These are phyloP conservation scores for Hippocampus barbouri DNA, from an alignment of 2,113 vertebrate species.

Conservation along the genomic window DNA sequence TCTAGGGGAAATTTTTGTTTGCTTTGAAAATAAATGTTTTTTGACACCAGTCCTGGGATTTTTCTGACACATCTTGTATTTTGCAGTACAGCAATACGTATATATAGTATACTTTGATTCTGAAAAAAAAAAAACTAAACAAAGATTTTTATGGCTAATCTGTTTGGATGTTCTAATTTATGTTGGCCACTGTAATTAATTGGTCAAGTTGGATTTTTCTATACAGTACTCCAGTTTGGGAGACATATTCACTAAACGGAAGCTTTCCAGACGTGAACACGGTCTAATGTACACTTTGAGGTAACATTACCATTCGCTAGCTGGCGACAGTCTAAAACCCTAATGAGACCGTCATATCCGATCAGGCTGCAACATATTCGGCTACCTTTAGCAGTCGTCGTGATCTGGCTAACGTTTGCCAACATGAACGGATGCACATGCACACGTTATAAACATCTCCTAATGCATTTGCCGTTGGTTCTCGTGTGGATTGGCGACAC, in stretches of 20 bases:
- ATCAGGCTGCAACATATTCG: not conserved
- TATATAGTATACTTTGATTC: not conserved
- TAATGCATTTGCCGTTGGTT: rapidly evolving
- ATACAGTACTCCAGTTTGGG: not conserved
- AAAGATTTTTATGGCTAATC: not conserved
- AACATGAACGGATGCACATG: slow-evolving; percentile 6
- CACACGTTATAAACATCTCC: not conserved
- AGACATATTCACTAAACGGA: not conserved
- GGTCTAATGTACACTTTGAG: not conserved
- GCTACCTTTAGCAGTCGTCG: slow-evolving; percentile 27
- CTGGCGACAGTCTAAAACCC: not conserved
- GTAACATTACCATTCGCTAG: not conserved
- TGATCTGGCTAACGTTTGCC: slow-evolving; percentile 30
- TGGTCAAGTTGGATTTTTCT: not conserved
- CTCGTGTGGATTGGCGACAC: rapidly evolving
- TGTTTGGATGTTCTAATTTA: not conserved
- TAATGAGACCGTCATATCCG: not conserved
- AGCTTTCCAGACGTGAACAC: not conserved
- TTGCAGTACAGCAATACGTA: not conserved
- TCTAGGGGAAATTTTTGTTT: not conserved
- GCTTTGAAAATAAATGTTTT: not conserved
- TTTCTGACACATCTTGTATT: not conserved
- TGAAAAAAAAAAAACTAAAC: not conserved
- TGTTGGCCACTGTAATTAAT: not conserved
- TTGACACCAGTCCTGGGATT: not conserved